Percentiles rank a stretch among this genome's conserved stretches.
These are phyloP conservation scores for Desmophyllum pertusum DNA, from an alignment of 92 coral and sea anemone genomes.

Conservation along the genomic window DNA sequence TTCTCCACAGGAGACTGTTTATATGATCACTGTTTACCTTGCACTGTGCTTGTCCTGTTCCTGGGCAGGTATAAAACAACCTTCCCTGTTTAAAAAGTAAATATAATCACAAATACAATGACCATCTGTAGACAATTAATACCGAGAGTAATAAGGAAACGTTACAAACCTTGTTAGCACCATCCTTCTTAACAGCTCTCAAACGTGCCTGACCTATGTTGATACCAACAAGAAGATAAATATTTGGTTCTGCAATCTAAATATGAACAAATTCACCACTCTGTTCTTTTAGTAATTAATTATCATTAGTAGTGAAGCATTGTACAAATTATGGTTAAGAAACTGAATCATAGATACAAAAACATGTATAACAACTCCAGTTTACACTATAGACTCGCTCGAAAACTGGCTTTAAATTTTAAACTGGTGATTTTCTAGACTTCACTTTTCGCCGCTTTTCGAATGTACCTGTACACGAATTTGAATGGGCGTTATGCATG, in stretches of 20 bases:
- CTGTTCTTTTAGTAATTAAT: no score
- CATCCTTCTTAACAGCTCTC: conserved; percentile 91
- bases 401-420: background rate
- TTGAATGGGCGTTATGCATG: no score
- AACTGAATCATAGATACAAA: no score
- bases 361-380: no score
- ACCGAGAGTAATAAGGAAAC: background rate
- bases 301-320: no score
- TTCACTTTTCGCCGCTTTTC: background rate
- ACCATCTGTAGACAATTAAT: background rate
- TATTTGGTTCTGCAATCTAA: background rate
- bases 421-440: background rate
- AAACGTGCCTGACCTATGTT: conserved; percentile 74
- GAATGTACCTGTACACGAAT: background rate
- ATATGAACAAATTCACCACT: background rate
- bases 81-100: conserved; percentile 67
- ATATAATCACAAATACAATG: background rate
- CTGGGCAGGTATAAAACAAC: conserved; percentile 88
- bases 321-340: no score
- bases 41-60: conserved; percentile 82
- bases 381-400: no score
- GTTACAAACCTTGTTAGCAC: conserved; percentile 80
- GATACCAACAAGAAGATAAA: background rate
- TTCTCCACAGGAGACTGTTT: background rate
- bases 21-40: conserved; percentile 56